Percentiles rank a stretch among this genome's conserved stretches.
phyloP scores from a whole-genome alignment of 2,113 vertebrate genomes.

The Orcinus orca region DNA sequence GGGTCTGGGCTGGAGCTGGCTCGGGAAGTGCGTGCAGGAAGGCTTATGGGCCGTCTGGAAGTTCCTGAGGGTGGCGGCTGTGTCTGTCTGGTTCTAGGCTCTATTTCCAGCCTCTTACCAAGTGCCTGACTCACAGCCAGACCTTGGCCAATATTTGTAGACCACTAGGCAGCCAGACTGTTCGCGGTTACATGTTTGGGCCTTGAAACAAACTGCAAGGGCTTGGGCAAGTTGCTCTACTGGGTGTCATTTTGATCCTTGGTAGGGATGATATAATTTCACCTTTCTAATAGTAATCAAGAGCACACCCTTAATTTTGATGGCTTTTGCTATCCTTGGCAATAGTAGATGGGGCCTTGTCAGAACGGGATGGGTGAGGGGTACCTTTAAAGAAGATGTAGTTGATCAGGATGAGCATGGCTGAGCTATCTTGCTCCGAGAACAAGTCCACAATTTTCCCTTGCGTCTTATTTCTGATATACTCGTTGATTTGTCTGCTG shows the following conservation, averaged over 20 bases:
- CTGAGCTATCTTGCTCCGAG: not conserved
- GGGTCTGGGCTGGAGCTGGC: not conserved
- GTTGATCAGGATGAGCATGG: slow-evolving; percentile 55
- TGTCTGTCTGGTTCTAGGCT: not conserved
- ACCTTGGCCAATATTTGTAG: not conserved
- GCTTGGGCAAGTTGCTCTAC: not conserved
- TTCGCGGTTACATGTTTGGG: accelerated
- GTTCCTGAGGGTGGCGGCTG: not conserved
- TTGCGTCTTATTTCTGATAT: slow-evolving; percentile 75
- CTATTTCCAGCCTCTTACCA: not conserved
- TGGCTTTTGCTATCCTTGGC: not conserved
- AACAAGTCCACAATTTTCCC: not conserved
- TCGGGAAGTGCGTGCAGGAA: not conserved
- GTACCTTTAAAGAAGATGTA: slow-evolving; percentile 71
- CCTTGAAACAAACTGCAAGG: not conserved
- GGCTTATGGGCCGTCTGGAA: accelerated
- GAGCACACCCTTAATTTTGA: not conserved
- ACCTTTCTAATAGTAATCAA: not conserved
- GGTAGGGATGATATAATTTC: not conserved
- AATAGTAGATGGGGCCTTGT: not conserved
- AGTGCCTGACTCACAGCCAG: not conserved
- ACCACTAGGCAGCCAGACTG: not conserved
- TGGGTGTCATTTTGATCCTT: not conserved
- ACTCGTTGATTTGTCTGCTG: slow-evolving; percentile 85
- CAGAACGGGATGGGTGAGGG: not conserved